These are phyloP conservation scores for Circaetus gallicus DNA, from an alignment of 2,113 vertebrate species.

Conservation along the genomic window DNA sequence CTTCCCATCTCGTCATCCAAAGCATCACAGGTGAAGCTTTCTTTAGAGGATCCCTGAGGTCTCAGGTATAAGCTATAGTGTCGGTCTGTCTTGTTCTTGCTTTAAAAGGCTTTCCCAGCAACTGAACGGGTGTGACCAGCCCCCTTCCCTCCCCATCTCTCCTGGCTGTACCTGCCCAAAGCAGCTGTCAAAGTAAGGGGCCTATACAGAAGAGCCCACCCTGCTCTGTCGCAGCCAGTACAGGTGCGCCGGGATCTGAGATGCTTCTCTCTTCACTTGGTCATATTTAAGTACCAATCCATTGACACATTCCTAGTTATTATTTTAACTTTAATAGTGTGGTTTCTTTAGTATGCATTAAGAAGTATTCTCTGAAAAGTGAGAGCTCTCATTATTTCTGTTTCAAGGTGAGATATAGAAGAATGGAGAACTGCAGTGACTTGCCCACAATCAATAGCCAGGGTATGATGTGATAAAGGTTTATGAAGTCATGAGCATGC, in stretches of 20 bases:
- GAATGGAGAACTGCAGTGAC: neutral
- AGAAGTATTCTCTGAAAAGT: neutral
- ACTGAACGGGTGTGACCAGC: neutral
- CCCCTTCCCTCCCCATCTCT: neutral
- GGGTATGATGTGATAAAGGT: neutral
- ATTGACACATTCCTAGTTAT: neutral
- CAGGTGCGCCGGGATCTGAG: neutral
- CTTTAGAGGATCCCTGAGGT: neutral
- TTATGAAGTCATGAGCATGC: neutral
- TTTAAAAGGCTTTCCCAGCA: neutral
- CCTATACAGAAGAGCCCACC: neutral
- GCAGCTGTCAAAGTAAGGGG: neutral
- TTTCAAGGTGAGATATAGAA: neutral
- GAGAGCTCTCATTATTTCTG: neutral
- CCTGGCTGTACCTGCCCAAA: neutral
- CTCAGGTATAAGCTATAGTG: neutral
- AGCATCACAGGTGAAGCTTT: neutral
- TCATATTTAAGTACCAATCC: neutral
- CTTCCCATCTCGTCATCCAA: neutral
- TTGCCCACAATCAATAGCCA: neutral
- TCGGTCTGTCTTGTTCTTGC: neutral
- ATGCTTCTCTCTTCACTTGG: neutral
- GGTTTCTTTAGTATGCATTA: neutral
- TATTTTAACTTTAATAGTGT: neutral
- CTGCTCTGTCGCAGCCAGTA: neutral